Percentiles rank a stretch among this genome's conserved stretches.
Conservation (phyloP, 2,888 invertebrate genomes). For the Apotomis capreana region DNA sequence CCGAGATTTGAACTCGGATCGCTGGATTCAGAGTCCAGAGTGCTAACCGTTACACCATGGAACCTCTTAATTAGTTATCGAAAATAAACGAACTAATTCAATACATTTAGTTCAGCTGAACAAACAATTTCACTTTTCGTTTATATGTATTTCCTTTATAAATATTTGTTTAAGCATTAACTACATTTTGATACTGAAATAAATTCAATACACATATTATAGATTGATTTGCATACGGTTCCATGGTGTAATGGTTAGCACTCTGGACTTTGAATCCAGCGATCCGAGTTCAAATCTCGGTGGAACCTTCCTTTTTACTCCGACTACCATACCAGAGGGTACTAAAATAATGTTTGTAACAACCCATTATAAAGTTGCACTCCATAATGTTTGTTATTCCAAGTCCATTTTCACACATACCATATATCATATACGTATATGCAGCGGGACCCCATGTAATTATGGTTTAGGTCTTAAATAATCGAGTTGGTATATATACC, state of each 20-base stretch:
- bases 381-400: no score
- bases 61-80: constrained; percentile 57
- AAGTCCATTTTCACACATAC: no score
- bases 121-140: neutral
- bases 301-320: constrained; percentile 57
- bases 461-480: no score
- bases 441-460: no score
- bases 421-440: no score
- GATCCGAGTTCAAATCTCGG: constrained; percentile 93
- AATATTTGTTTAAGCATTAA: constrained; percentile 8
- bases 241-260: constrained; percentile 92
- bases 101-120: neutral
- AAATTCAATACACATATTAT: neutral
- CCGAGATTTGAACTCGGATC: constrained; percentile 87
- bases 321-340: no score
- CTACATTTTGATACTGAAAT: neutral
- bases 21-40: constrained; percentile 87
- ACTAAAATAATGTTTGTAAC: no score
- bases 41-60: constrained; percentile 86
- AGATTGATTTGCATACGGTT: constrained; percentile 68
- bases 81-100: constrained; percentile 14
- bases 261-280: constrained; percentile 93
- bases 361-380: no score
- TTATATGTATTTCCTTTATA: neutral
- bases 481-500: no score